These are phyloP conservation scores for Lanius collurio DNA, from an alignment of 2,113 vertebrate species.

Conservation along the genomic window DNA sequence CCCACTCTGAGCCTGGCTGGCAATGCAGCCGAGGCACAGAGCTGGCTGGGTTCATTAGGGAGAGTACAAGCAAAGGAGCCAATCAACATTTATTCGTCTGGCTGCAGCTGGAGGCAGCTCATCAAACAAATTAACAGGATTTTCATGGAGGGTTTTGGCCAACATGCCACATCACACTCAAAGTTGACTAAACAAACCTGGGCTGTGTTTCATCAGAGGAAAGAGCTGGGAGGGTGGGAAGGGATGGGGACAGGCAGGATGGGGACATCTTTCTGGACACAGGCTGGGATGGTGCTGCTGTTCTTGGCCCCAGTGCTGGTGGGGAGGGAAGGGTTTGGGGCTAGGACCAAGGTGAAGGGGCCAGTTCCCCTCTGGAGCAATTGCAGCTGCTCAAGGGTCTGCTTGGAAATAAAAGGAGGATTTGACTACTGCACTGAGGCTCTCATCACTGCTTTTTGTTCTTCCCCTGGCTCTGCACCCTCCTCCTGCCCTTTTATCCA, in stretches of 20 bases:
- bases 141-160: conserved; percentile 34
- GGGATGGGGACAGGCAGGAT: background rate
- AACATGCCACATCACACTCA: background rate
- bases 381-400: background rate
- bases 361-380: background rate
- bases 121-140: conserved; percentile 66
- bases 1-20: background rate
- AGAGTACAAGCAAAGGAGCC: conserved; percentile 4
- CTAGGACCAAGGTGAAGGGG: background rate
- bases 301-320: background rate
- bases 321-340: background rate
- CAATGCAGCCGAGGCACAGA: background rate
- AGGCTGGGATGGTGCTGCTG: background rate
- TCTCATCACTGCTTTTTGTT: background rate
- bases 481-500: background rate
- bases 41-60: background rate
- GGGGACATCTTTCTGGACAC: background rate
- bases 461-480: background rate
- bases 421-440: accelerated
- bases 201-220: background rate
- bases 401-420: background rate
- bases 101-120: conserved; percentile 57
- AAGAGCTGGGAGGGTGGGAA: background rate
- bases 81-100: conserved; percentile 46
- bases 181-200: conserved; percentile 37